Conservation (phyloP, 2,113 vertebrate species). For the Drymodes brunneopygia region DNA sequence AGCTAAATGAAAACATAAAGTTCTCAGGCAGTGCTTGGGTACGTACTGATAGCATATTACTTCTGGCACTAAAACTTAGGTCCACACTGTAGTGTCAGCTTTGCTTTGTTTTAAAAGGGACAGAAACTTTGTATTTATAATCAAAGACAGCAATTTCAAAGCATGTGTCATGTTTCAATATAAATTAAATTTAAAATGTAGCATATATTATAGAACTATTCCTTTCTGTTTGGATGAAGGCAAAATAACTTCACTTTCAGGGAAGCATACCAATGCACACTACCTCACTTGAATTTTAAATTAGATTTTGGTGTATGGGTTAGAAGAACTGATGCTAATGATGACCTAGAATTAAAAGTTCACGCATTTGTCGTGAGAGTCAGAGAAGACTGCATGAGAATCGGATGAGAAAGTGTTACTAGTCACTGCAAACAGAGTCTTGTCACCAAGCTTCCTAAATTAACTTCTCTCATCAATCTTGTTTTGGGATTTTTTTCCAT, state of each 20-base stretch:
- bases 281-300: neutral
- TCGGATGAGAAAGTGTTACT: neutral
- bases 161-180: neutral
- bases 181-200: neutral
- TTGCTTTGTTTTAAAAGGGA: neutral
- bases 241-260: neutral
- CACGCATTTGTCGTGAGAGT: neutral
- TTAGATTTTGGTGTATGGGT: neutral
- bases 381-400: neutral
- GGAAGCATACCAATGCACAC: neutral
- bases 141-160: neutral
- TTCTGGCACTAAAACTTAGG: constrained; percentile 34
- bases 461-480: neutral
- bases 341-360: neutral
- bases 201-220: neutral
- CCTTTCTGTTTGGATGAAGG: neutral
- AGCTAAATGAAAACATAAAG: constrained; percentile 62
- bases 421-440: neutral
- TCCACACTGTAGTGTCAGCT: neutral
- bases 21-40: neutral
- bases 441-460: neutral
- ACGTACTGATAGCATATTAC: constrained; percentile 28
- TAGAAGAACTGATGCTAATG: neutral
- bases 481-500: rapidly evolving
- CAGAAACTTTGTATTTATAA: neutral